Evolutionary conservation across 2,797 vertebrate genomes (phyloP).

Genomic region (Chaetodon trifasciatus): DNA sequence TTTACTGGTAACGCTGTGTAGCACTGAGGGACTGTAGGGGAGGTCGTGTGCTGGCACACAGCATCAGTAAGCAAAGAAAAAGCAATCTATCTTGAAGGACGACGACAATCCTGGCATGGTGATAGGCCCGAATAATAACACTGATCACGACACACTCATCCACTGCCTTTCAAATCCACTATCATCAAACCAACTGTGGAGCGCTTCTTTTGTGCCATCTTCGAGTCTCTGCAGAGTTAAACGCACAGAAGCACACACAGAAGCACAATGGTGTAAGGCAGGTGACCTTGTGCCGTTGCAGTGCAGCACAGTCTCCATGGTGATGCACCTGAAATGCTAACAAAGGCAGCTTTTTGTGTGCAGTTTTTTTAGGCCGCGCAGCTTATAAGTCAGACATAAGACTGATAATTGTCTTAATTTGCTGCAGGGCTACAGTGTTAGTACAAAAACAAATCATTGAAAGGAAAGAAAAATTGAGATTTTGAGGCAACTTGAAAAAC

Average conservation of each 20-base stretch:
- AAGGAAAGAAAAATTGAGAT: not conserved
- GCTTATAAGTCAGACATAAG: constrained; percentile 35
- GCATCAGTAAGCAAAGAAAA: constrained; percentile 31
- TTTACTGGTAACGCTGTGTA: not conserved
- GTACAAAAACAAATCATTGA: constrained; percentile 1
- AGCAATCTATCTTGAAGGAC: constrained; percentile 25
- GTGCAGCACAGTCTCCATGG: constrained; percentile 69
- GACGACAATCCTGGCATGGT: constrained; percentile 18
- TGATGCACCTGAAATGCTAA: constrained; percentile 60
- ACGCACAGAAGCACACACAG: not conserved
- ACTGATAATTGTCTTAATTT: constrained; percentile 37
- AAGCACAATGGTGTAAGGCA: constrained; percentile 18
- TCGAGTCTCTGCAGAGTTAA: constrained; percentile 25
- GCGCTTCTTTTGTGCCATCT: constrained; percentile 21
- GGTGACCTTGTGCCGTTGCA: constrained; percentile 61
- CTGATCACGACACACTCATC: constrained; percentile 14
- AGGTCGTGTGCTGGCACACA: constrained; percentile 13
- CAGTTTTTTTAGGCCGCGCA: constrained; percentile 43
- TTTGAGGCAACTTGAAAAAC: constrained; percentile 1
- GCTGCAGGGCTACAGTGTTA: not conserved
- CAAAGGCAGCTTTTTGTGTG: constrained; percentile 28
- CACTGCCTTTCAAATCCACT: constrained; percentile 16
- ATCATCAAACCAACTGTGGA: constrained; percentile 26
- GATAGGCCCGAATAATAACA: constrained; percentile 18
- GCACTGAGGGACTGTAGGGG: not conserved